Base-by-base conservation (phyloP, 2,888 invertebrate species). In the Rhodophaea formosa region DNA sequence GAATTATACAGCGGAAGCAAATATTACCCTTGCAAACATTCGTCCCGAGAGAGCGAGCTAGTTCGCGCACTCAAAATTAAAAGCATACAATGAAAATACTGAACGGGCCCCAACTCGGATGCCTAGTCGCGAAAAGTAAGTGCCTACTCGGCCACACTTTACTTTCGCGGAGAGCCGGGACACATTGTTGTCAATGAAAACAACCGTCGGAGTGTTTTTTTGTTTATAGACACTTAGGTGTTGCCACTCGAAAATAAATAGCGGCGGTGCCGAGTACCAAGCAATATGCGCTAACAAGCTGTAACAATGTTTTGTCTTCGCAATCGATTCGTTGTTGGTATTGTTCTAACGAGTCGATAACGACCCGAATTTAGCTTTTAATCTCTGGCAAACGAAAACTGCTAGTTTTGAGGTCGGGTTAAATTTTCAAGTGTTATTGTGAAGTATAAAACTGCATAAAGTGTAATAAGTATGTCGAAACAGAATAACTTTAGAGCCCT, bases 61-160 rank as follows among this genome's bases (percentile, higher is more conserved):
- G 92, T 92, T 92, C 92, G 92, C 92, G 91, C 92, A 92, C 92
- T 92, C 92, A 92, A 92, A 93, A 93, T 92, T 92, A 92, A 92
- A 92, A 92, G 92, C 91, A 92, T 84, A 92, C 92, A 92, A 92
- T 92, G 92, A 92, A 92, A 92, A 92, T 92, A 92, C 90, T 87
- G 89, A 76, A 80, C 83, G 82, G 71, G 74, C 81, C 86, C 85
- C 84, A 84, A 82, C 82, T 86, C 77, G 70, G 86, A 85, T 86
- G 84, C 86, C 86, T 86, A 83, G 87, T 90, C 89, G 88, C 90
- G 87, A 88, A 89, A 88, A 90, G 85, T 89, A 81, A 88, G 89
- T 82, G 84, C 82, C 71, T 81, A 79, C 88, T 88, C 77, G 75
- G 70, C 75, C 77, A 79, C 80, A 77, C 86, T 86, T 85, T 86